These are phyloP conservation scores for Helicoverpa armigera DNA, from an alignment of 1,140 invertebrate species.

Conservation along the genomic window DNA sequence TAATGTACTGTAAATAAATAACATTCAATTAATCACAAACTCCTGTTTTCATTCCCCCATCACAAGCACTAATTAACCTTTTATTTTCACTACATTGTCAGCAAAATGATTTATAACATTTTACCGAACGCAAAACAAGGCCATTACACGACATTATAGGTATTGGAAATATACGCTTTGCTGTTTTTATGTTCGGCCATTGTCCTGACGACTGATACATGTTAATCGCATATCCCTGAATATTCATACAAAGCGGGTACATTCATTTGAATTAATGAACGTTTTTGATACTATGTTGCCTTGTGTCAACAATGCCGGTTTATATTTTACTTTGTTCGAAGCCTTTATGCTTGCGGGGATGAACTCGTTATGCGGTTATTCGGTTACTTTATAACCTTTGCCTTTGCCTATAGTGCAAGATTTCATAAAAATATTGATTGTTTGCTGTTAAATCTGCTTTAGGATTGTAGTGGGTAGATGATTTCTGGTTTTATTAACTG, in stretches of 20 bases:
- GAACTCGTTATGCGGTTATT: constrained; percentile 1
- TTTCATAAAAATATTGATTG: neutral
- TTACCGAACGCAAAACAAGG: neutral
- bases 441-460: neutral
- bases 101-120: constrained; percentile 9
- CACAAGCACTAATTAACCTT: constrained; percentile 25
- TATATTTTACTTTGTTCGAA: constrained; percentile 11
- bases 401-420: neutral
- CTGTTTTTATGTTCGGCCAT: constrained; percentile 42
- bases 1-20: neutral
- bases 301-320: constrained; percentile 34
- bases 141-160: constrained; percentile 4
- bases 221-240: constrained; percentile 40
- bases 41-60: neutral
- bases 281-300: constrained; percentile 39
- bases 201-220: constrained; percentile 29
- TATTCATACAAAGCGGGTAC: constrained; percentile 45
- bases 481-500: too few species aligned
- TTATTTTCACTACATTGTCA: constrained; percentile 24
- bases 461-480: too few species aligned
- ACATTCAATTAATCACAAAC: constrained; percentile 34
- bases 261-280: constrained; percentile 47
- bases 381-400: neutral
- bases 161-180: constrained; percentile 7
- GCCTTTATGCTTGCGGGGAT: neutral